These are phyloP conservation scores for Cariama cristata DNA, from an alignment of 2,113 vertebrate species.

Conservation along the genomic window DNA sequence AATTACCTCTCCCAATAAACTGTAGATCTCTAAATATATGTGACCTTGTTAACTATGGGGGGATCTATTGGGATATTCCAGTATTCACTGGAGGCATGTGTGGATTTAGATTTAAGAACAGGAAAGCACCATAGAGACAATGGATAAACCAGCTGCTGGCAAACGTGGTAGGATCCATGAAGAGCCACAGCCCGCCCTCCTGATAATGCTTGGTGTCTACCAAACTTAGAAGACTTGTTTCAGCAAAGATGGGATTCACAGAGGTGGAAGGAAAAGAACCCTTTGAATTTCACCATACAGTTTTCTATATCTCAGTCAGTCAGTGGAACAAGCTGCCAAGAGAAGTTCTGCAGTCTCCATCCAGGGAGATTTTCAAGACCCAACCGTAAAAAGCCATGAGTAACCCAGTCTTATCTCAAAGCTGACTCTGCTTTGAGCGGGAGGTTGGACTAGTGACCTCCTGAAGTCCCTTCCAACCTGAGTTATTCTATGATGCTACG, in stretches of 20 bases:
- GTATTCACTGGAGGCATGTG: accelerated
- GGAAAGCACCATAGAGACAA: no score
- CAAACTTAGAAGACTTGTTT: background rate
- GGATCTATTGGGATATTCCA: background rate
- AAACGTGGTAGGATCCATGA: accelerated
- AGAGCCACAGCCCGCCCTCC: background rate
- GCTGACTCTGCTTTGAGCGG: no score
- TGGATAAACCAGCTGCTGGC: background rate
- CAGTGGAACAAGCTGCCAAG: background rate
- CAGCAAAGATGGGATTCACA: background rate
- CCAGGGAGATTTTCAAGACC: background rate
- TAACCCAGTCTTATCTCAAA: background rate
- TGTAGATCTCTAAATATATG: background rate
- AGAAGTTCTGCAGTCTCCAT: background rate
- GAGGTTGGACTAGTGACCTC: no score
- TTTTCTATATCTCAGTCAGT: background rate
- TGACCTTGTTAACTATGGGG: background rate
- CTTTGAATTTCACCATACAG: background rate
- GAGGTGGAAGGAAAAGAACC: background rate
- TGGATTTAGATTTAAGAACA: background rate
- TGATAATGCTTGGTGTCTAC: background rate
- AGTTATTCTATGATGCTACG: background rate
- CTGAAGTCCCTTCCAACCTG: no score
- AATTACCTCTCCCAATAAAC: background rate
- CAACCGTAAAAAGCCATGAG: background rate